Conservation (phyloP, 2,113 vertebrate genomes). For the Sinocyclocheilus maitianheensis region DNA sequence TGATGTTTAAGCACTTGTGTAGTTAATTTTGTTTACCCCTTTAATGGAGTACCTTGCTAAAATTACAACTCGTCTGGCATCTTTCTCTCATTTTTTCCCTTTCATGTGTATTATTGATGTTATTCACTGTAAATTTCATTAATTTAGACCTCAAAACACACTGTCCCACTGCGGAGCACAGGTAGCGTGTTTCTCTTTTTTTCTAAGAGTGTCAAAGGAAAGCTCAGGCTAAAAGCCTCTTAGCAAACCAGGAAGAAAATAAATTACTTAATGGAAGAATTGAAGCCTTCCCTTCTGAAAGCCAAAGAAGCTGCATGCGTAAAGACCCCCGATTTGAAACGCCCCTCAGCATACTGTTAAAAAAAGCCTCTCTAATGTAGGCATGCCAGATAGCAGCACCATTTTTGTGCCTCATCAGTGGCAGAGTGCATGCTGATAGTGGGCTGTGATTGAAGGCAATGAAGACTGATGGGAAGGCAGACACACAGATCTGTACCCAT, state of each 20-base stretch:
- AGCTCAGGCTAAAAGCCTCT: constrained; percentile 75
- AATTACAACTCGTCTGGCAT: constrained; percentile 39
- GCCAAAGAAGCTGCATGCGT: constrained; percentile 57
- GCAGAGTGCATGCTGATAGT: constrained; percentile 59
- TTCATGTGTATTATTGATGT: constrained; percentile 49
- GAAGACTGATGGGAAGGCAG: constrained; percentile 52
- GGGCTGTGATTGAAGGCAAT: constrained; percentile 52
- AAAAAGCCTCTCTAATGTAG: constrained; percentile 63
- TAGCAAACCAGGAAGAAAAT: constrained; percentile 67
- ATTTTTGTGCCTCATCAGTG: constrained; percentile 57
- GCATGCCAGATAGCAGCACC: constrained; percentile 53
- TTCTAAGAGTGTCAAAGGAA: constrained; percentile 63
- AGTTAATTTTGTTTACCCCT: constrained; percentile 51
- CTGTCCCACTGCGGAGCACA: constrained; percentile 49
- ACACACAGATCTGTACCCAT: constrained; percentile 28
- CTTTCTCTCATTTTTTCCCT: constrained; percentile 29
- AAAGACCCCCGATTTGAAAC: constrained; percentile 54
- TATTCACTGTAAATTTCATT: constrained; percentile 59
- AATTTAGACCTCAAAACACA: constrained; percentile 55
- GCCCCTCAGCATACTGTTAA: constrained; percentile 48
- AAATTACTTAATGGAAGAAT: constrained; percentile 77
- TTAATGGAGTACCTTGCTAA: constrained; percentile 43
- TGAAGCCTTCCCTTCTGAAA: constrained; percentile 60
- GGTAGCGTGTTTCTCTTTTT: constrained; percentile 48
- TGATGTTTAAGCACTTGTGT: constrained; percentile 42